Evolutionary conservation across 2,888 invertebrate species (phyloP), one percentile per base, ranked within the genome.

Genomic region (Tanypteryx hageni): DNA sequence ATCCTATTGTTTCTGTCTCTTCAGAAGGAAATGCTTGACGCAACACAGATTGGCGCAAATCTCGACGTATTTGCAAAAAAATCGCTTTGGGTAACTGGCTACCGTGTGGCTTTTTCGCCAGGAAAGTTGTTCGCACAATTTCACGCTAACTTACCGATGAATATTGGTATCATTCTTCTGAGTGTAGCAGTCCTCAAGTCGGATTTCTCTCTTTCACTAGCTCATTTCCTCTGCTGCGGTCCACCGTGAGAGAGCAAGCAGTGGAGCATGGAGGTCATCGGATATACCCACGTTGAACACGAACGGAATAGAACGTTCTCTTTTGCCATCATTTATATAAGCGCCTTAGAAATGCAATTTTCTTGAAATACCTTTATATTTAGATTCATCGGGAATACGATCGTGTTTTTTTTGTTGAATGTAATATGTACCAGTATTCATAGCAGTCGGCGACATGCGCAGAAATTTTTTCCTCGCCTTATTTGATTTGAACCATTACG

Each of bases 61-160:
- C 76, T 27, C 27, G 76, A 22, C 27, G 22, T 76, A 27, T 76
- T 27, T 27, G 22, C 22, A 76, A 76, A 76, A 27, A 76, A 76
- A 76, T 27, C 44, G 44, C 44, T 44, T 44, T 44, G 44, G 44
- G 44, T 68, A n/a, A n/a, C 44, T 44, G 68, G 22, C n/a, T 68
- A 10, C 27, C 22, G 44, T 14, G 18, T 27, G 9, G 22, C 76
- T 76, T 76, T 76, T 31, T 68, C 11, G 64, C n/a, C 44, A 18
- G 56, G 68, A 89, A 59, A 27, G 61, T 64, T 44, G 16, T 64
- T 64, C 64, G 56, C 31, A 31, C 89, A 89, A 89, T 89, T 89
- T 89, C 89, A 89, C 89, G 89, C 64, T 89, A 68, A 64, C 68
- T 18, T 89, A 64, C 44, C 89, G 89, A 89, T 89, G 89, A 56